A percentile compares a stretch with the other conserved stretches of the same genome.
Evolutionary conservation across 2,888 invertebrate genomes (phyloP).

Genomic region (Drosophila mimetica): DNA sequence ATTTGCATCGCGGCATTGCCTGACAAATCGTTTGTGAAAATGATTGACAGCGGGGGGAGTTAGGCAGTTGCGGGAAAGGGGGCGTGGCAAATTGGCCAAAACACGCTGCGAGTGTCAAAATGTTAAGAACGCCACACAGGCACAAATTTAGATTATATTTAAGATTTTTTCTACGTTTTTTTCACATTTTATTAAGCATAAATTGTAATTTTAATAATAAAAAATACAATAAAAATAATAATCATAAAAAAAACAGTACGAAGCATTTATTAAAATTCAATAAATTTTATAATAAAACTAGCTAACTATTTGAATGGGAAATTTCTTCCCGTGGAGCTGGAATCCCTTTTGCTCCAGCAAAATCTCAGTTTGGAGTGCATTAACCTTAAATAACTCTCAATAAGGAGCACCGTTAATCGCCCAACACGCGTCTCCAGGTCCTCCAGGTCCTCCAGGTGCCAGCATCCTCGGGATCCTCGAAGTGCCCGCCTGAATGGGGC

Average conservation of each 20-base stretch:
- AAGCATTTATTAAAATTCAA: too few species aligned
- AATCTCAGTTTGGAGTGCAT: slow-evolving; percentile 61
- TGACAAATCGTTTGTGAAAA: slow-evolving; percentile 79
- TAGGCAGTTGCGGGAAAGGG: neutral
- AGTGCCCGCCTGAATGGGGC: slow-evolving; percentile 10
- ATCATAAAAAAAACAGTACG: too few species aligned
- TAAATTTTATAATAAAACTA: too few species aligned
- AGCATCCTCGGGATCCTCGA: slow-evolving; percentile 9
- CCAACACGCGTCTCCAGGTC: slow-evolving; percentile 66
- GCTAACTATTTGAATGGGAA: too few species aligned
- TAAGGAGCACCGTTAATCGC: slow-evolving; percentile 65
- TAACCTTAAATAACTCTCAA: slow-evolving; percentile 63
- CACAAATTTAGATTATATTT: too few species aligned
- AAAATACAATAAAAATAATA: too few species aligned
- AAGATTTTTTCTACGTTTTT: neutral
- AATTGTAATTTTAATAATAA: too few species aligned
- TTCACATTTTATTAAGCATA: neutral
- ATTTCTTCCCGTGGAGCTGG: neutral
- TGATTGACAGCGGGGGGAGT: slow-evolving; percentile 64
- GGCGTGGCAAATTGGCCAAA: neutral
- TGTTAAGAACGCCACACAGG: neutral
- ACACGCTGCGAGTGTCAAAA: slow-evolving; percentile 23
- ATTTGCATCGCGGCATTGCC: slow-evolving; percentile 66
- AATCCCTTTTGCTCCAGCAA: neutral
- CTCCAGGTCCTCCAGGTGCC: slow-evolving; percentile 33